phyloP scores from a whole-genome alignment of 2,113 vertebrate species.

The Sprattus sprattus region DNA sequence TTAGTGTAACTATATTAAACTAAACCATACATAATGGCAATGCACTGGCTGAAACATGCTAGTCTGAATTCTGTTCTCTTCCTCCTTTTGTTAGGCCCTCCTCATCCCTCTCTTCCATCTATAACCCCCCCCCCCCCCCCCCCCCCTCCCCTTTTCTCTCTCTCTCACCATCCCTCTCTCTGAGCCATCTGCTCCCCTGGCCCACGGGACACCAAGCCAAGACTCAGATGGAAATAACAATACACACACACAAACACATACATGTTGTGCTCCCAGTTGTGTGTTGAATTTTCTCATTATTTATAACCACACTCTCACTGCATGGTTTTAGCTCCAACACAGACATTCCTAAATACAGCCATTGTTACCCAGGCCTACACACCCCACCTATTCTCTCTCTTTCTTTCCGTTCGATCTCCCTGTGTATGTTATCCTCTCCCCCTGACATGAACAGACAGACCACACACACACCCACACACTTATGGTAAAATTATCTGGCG shows the following conservation, averaged over 20 bases:
- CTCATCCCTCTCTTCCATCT: neutral
- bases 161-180: conserved; percentile 64
- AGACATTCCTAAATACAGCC: neutral
- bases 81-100: conserved; percentile 41
- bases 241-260: conserved; percentile 22
- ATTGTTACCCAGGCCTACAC: neutral
- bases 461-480: conserved; percentile 6
- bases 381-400: neutral
- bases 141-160: conserved; percentile 57
- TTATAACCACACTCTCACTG: neutral
- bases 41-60: neutral
- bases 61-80: conserved; percentile 50
- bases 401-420: neutral
- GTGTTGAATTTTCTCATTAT: neutral
- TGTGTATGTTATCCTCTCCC: neutral
- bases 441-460: neutral
- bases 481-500: neutral
- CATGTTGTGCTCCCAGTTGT: neutral
- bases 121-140: conserved; percentile 54
- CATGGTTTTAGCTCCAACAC: neutral
- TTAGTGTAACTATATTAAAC: neutral
- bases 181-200: conserved; percentile 74
- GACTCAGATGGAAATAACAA: conserved; percentile 40
- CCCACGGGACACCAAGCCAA: conserved; percentile 71
- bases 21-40: neutral